Conservation (phyloP, 2,888 invertebrate genomes). For the Napeogenes inachia region DNA sequence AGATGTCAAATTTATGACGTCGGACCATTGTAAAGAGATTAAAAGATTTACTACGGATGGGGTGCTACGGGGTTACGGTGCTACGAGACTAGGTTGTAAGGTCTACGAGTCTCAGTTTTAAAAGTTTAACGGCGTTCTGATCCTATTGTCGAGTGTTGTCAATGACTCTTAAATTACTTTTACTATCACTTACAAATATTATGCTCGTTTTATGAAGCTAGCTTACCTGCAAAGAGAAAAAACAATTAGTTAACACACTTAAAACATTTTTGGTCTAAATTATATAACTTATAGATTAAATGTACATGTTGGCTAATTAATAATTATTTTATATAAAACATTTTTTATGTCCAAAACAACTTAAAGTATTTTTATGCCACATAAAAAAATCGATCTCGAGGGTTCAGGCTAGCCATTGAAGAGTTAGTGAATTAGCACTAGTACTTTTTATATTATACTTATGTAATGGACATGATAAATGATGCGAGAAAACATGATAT, state of each 20-base stretch:
- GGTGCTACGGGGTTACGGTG: slow-evolving; percentile 40
- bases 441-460: no score
- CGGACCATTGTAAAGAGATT: slow-evolving; percentile 76
- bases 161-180: slow-evolving; percentile 13
- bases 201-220: not conserved
- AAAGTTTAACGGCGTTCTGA: slow-evolving; percentile 35
- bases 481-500: no score
- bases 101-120: slow-evolving; percentile 21
- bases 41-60: slow-evolving; percentile 71
- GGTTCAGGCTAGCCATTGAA: no score
- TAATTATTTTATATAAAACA: no score
- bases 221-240: slow-evolving; percentile 29
- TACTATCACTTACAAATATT: slow-evolving; percentile 1
- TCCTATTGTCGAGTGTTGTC: slow-evolving; percentile 33
- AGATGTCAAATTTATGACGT: slow-evolving; percentile 77
- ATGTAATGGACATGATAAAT: no score
- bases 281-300: slow-evolving; percentile 5
- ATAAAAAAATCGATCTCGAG: no score
- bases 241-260: not conserved
- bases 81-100: slow-evolving; percentile 36
- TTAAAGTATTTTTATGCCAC: no score
- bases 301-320: not conserved
- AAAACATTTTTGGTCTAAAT: not conserved
- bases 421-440: no score
- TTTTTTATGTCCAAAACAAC: no score